phyloP scores from a whole-genome alignment of 2,797 vertebrate genomes.

The Gephyroberyx darwinii region DNA sequence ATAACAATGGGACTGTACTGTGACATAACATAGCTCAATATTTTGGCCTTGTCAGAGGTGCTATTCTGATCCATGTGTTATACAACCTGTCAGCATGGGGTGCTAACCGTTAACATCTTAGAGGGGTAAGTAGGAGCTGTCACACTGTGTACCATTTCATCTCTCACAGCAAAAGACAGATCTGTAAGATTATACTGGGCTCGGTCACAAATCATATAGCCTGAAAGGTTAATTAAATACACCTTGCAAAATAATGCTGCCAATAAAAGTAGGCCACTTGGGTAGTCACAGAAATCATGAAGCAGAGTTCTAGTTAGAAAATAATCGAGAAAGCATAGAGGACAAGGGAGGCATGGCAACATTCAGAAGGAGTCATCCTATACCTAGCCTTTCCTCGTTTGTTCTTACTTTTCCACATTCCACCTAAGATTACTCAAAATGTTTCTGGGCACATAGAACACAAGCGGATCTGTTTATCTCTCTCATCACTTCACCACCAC shows the following conservation, averaged over 20 bases:
- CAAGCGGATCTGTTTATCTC: not conserved
- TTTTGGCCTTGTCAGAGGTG: slow-evolving; percentile 10
- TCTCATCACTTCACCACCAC: not conserved
- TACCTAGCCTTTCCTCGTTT: slow-evolving; percentile 4
- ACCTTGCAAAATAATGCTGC: slow-evolving; percentile 13
- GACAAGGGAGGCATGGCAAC: not conserved
- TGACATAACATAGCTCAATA: slow-evolving; percentile 13
- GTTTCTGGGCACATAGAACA: not conserved
- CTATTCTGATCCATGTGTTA: slow-evolving; percentile 15
- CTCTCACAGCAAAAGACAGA: not conserved
- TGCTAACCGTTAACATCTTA: slow-evolving; percentile 12
- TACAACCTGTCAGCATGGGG: slow-evolving; percentile 1
- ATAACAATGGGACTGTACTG: not conserved
- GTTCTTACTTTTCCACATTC: slow-evolving; percentile 1
- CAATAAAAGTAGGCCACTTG: slow-evolving; percentile 9
- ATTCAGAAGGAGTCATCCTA: not conserved
- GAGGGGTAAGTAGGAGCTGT: not conserved
- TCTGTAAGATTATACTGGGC: not conserved
- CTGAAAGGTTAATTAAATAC: slow-evolving; percentile 2
- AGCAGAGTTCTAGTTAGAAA: slow-evolving; percentile 3
- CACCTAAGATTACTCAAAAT: slow-evolving; percentile 1
- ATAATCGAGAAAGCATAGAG: not conserved
- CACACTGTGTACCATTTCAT: not conserved
- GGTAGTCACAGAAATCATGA: not conserved
- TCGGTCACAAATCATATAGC: slow-evolving; percentile 1